Evolutionary conservation across 1,140 invertebrate genomes (phyloP), one percentile per base, ranked within the genome.

Genomic region (Drosophila watanabei): DNA sequence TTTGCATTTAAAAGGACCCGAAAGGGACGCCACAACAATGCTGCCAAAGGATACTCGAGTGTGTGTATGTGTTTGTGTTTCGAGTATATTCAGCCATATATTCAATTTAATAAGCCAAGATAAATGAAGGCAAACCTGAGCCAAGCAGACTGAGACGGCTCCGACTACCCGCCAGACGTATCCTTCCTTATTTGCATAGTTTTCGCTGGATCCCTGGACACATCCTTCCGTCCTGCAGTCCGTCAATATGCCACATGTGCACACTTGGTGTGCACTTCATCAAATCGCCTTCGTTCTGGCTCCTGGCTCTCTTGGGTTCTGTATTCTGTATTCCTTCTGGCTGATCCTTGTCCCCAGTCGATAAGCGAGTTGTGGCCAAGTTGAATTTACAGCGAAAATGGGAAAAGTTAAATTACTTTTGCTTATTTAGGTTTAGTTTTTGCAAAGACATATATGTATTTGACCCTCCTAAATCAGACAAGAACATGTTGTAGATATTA

Each of bases 101-200:
- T 88, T 88, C 85, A 88, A 88, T 88, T 88, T 88, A 88, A 88
- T 88, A 88, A 88, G 85, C 85, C 85, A 88, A 89, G 75, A 84
- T 89, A 88, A 85, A 89, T 88, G 81, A 75, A 89, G 48, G 33
- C 46, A 79, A 64, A 65, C 62, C 63, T 51, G 39, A 39, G 32
- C n/a, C 30, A 57, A 60, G 48, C 51, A 63, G 59, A 62, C 51
- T 41, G 43, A 54, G 33, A 79, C 48, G 20, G 28, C 57, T 13
- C 48, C 56, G 41, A 28, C 63, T 43, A 43, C 62, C 9, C n/a
- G 28, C 33, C 79, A 69, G 68, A 73, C 62, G 16, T 79, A 49
- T 81, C 71, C 82, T 65, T 82, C 76, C 85, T 81, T 84, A 88
- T 88, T 88, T 88, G 85, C 85, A 88, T 88, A 88, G 85, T 79